Evolutionary conservation across 2,888 invertebrate genomes (phyloP).

Genomic region (Colostygia pectinataria): DNA sequence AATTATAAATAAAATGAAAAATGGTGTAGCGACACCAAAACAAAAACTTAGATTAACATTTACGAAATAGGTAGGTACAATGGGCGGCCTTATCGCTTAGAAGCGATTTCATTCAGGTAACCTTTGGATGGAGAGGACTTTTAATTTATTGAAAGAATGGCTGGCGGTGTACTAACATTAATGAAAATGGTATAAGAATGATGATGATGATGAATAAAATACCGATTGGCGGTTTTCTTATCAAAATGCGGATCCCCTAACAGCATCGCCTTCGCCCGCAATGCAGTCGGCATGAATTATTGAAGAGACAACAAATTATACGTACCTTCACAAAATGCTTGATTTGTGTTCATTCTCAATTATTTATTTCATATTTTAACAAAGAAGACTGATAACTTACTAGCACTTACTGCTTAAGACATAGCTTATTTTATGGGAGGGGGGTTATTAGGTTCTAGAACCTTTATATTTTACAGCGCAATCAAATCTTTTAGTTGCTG

Average conservation of each 20-base stretch:
- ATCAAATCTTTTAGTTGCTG: neutral
- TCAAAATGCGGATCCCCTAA: conserved; percentile 5
- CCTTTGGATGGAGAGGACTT: no score
- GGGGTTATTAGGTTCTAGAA: neutral
- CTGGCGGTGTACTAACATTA: no score
- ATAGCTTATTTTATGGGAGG: conserved; percentile 18
- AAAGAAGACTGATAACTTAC: conserved; percentile 29
- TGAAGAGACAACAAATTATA: conserved; percentile 45
- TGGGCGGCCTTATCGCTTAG: no score
- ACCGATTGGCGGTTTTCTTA: neutral
- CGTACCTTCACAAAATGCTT: conserved; percentile 26
- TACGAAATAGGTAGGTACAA: no score
- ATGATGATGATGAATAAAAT: no score
- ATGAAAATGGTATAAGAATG: no score
- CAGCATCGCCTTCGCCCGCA: conserved; percentile 9
- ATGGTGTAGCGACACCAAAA: no score
- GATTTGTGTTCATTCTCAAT: conserved; percentile 30
- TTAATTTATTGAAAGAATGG: no score
- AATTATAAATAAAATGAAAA: no score
- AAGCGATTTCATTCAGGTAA: no score
- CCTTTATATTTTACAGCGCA: conserved; percentile 1
- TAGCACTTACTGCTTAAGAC: conserved; percentile 18
- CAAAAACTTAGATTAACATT: no score
- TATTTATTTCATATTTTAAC: conserved; percentile 25
- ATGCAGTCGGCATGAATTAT: conserved; percentile 46